Evolutionary conservation across 2,888 invertebrate genomes (phyloP), one percentile per base, ranked within the genome.

Genomic region (Scotopteryx bipunctaria): DNA sequence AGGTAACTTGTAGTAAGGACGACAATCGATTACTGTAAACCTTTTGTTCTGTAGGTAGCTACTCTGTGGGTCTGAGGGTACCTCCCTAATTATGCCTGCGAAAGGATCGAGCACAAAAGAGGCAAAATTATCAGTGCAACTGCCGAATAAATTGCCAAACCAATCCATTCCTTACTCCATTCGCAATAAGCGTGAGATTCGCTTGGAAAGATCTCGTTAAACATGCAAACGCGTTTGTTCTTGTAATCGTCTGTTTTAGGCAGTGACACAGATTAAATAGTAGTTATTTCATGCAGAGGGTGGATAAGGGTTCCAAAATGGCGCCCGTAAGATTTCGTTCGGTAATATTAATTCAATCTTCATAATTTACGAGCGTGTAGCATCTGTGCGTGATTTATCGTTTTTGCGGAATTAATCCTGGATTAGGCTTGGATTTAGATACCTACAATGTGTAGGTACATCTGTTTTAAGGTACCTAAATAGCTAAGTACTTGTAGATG

Each of bases 281-380:
- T n/a, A n/a, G n/a, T n/a, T n/a, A n/a, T n/a, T n/a, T n/a, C n/a
- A n/a, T n/a, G n/a, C n/a, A 77, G 71, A 61, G 82, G 81, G 69
- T 78, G 81, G 77, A 73, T 78, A 83, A 83, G 83, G 88, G 86
- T 78, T 76, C 65, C 86, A 89, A 89, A 82, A 89, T 88, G 89
- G 89, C 88, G 63, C 76, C n/a, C 77, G 81, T 90, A 90, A 90
- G 89, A 90, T 90, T 89, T 88, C 79, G 86, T 86, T 82, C 81
- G 77, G 83, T 76, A 78, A 83, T 82, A 88, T 86, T 87, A 88
- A 89, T 90, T 90, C 87, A 89, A 88, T 88, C 88, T 88, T 88
- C 81, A 80, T 90, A 85, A 90, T 90, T 89, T 90, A 90, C 86
- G 83, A 76, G 76, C 55, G 71, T 67, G 79, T 74, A 76, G 68